Conservation (phyloP, 1,140 invertebrate genomes). For the Nasonia longicornis region DNA sequence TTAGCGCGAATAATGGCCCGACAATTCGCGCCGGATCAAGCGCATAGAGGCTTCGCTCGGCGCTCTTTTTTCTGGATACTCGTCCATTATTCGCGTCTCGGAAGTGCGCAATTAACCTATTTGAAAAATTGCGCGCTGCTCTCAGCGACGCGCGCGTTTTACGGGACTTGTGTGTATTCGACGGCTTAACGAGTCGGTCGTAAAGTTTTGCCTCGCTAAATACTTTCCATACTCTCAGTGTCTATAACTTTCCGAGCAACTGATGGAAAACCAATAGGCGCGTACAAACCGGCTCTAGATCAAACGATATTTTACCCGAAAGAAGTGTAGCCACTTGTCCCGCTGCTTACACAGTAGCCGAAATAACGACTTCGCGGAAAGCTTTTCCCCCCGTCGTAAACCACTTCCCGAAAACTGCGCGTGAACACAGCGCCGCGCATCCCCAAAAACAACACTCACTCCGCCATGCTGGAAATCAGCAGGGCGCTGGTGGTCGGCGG, state of each 20-base stretch:
- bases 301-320: not conserved
- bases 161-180: not conserved
- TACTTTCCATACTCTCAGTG: not conserved
- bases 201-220: slow-evolving; percentile 20
- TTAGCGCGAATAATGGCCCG: slow-evolving; percentile 13
- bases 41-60: not conserved
- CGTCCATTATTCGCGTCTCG: slow-evolving; percentile 21
- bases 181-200: slow-evolving; percentile 1
- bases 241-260: not conserved
- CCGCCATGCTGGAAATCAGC: not conserved
- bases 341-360: not conserved
- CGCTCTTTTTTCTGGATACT: not conserved
- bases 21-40: slow-evolving; percentile 18
- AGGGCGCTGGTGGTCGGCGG: not conserved
- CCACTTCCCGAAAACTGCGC: not conserved
- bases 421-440: too few relatives aligned
- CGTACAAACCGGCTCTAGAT: not conserved
- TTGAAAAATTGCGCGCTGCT: slow-evolving; percentile 20
- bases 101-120: slow-evolving; percentile 33
- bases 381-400: not conserved
- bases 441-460: slow-evolving; percentile 10
- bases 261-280: too few relatives aligned
- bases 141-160: not conserved
- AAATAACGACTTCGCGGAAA: not conserved
- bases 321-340: not conserved